Evolutionary conservation across 1,140 invertebrate species (phyloP).

Genomic region (Ostrea edulis): DNA sequence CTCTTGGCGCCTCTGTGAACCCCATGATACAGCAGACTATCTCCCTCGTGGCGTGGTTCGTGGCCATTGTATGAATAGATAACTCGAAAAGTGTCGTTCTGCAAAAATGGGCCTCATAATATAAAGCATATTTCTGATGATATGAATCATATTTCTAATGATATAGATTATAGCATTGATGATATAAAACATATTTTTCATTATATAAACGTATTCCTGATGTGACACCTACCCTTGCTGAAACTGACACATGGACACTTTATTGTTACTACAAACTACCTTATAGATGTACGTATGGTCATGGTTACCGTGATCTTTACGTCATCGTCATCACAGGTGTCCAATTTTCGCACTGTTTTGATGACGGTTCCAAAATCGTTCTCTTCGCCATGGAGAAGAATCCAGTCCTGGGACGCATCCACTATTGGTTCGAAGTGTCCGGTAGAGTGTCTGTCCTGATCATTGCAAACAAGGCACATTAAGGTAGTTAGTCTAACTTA

Average conservation of each 20-base stretch:
- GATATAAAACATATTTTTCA: no score
- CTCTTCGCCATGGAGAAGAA: conserved; percentile 58
- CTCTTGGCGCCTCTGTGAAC: conserved; percentile 53
- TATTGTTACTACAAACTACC: no score
- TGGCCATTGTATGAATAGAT: conserved; percentile 58
- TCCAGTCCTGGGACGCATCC: conserved; percentile 65
- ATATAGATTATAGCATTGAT: background rate
- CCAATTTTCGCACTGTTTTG: conserved; percentile 59
- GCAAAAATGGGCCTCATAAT: background rate
- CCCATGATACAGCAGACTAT: conserved; percentile 54
- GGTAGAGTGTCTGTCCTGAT: conserved; percentile 60
- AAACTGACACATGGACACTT: no score
- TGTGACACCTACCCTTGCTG: no score
- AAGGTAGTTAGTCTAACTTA: no score
- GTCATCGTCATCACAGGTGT: conserved; percentile 66
- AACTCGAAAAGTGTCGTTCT: conserved; percentile 56
- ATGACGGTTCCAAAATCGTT: conserved; percentile 61
- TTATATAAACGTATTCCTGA: no score
- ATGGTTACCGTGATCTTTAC: conserved; percentile 53
- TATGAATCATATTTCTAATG: background rate
- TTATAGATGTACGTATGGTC: background rate
- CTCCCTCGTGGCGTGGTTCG: conserved; percentile 44
- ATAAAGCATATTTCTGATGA: background rate
- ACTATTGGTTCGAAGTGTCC: conserved; percentile 55
- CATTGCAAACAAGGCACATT: background rate